These are phyloP conservation scores for Amphiduros pacificus DNA, from an alignment of 2,888 invertebrate species.

Conservation along the genomic window DNA sequence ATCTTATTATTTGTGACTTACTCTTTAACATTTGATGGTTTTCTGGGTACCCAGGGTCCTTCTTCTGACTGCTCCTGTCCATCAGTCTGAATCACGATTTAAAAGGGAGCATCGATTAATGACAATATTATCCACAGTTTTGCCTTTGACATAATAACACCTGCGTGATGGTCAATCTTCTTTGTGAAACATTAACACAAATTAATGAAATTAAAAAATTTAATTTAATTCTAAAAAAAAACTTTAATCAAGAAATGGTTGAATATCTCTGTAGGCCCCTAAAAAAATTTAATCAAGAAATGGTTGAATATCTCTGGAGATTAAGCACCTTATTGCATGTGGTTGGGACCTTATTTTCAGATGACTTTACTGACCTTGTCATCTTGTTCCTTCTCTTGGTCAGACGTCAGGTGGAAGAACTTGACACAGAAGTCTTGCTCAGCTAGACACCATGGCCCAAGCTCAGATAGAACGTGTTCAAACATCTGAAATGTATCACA, in stretches of 20 bases:
- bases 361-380: background rate
- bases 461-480: constrained; percentile 82
- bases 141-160: background rate
- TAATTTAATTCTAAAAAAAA: no score
- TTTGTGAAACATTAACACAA: no score
- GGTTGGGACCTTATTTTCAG: no score
- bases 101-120: background rate
- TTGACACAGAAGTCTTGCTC: constrained; percentile 93
- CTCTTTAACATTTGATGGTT: constrained; percentile 6
- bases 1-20: no score
- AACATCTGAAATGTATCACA: no score
- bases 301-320: no score
- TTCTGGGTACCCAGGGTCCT: constrained; percentile 6
- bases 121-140: background rate
- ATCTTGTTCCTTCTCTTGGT: constrained; percentile 2
- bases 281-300: no score
- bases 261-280: no score
- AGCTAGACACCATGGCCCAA: constrained; percentile 87
- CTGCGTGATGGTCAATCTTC: no score
- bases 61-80: background rate
- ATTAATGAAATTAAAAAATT: no score
- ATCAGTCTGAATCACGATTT: background rate
- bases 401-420: constrained; percentile 78
- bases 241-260: no score
- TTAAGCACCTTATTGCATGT: no score